These are phyloP conservation scores for Hydrolagus affinis DNA, from an alignment of 2,113 vertebrate genomes.

Conservation along the genomic window DNA sequence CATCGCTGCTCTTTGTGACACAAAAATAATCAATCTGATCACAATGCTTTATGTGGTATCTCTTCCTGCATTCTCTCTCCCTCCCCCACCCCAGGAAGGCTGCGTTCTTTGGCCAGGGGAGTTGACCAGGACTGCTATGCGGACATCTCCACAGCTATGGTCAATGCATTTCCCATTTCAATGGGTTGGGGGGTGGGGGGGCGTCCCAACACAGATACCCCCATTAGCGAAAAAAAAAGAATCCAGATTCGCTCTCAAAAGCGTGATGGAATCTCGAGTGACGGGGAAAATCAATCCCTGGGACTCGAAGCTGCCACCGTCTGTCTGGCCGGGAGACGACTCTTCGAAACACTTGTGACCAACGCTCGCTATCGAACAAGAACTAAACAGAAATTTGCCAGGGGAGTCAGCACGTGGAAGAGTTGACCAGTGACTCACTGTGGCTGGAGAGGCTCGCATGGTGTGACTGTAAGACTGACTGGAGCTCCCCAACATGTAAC, in stretches of 20 bases:
- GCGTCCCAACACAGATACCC: neutral
- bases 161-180: neutral
- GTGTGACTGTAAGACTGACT: constrained; percentile 74
- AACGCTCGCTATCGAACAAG: constrained; percentile 10
- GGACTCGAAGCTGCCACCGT: constrained; percentile 7
- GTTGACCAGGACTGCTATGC: neutral
- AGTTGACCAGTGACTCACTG: constrained; percentile 57
- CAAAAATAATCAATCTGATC: neutral
- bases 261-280: neutral
- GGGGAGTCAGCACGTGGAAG: constrained; percentile 32
- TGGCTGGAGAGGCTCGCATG: constrained; percentile 79
- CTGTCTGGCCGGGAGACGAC: constrained; percentile 21
- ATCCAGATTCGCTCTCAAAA: neutral
- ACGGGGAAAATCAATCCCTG: neutral
- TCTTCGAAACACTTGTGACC: constrained; percentile 19
- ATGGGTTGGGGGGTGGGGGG: too few relatives aligned
- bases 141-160: neutral
- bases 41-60: neutral
- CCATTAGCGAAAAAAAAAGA: neutral
- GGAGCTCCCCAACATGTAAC: constrained; percentile 69
- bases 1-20: neutral
- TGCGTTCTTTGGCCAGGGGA: constrained; percentile 6
- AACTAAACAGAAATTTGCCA: constrained; percentile 29
- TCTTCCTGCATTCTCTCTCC: constrained; percentile 2
- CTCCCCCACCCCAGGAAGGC: neutral